phyloP scores from a whole-genome alignment of 2,797 vertebrate species.

The Sphaeramia orbicularis region DNA sequence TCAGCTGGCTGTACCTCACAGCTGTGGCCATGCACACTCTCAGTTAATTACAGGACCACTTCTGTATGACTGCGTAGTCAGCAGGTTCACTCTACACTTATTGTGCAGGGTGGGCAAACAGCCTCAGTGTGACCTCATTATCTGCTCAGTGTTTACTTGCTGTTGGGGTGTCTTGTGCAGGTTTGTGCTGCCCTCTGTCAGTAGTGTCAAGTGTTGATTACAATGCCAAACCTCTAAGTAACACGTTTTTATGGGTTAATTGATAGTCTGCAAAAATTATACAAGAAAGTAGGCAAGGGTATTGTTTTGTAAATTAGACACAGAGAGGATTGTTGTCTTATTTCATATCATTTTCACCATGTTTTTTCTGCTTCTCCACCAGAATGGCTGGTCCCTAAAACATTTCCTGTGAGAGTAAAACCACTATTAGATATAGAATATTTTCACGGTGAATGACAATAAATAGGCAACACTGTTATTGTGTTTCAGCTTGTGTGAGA shows the following conservation, averaged over 20 bases:
- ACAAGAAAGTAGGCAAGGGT: slow-evolving; percentile 11
- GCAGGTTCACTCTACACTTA: slow-evolving; percentile 60
- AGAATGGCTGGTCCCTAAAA: slow-evolving; percentile 50
- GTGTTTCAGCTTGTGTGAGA: slow-evolving; percentile 5
- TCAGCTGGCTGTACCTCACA: slow-evolving; percentile 64
- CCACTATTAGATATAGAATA: not conserved
- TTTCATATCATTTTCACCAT: not conserved
- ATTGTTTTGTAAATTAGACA: slow-evolving; percentile 19
- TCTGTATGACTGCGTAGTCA: slow-evolving; percentile 65
- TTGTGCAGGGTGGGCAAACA: slow-evolving; percentile 44
- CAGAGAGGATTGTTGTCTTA: not conserved
- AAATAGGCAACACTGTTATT: not conserved
- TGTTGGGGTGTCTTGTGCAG: slow-evolving; percentile 21
- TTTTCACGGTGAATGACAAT: not conserved
- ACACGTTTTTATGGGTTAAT: slow-evolving; percentile 27
- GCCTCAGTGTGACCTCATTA: slow-evolving; percentile 54
- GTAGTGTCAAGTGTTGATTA: slow-evolving; percentile 36
- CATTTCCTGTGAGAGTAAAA: slow-evolving; percentile 66
- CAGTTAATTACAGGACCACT: slow-evolving; percentile 73
- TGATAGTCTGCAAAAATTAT: slow-evolving; percentile 12
- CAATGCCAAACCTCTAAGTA: not conserved
- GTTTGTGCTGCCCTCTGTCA: slow-evolving; percentile 47
- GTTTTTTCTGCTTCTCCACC: slow-evolving; percentile 32
- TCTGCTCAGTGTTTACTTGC: slow-evolving; percentile 38
- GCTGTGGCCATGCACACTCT: slow-evolving; percentile 63